Evolutionary conservation across 1,140 invertebrate species (phyloP), one percentile per base, ranked within the genome.

Genomic region (Drosophila malerkotliana): DNA sequence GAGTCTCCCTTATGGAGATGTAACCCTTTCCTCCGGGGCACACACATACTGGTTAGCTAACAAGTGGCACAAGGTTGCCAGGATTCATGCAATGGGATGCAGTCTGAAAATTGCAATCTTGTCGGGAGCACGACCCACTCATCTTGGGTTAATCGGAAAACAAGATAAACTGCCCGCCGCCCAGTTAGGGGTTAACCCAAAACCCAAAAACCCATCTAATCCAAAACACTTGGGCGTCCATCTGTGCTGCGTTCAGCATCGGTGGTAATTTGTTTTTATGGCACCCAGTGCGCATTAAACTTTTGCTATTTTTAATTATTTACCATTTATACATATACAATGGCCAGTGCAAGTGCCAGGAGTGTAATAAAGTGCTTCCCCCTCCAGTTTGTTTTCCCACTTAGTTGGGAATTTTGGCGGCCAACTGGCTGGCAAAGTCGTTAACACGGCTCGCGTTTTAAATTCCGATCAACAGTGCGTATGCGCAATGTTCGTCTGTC

Each of bases 221-320:
- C 15, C 41, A 57, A 59, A 73, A 44, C 49, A 60, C 74, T 67
- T 54, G 44, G 24, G 64, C 64, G 64, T 81, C 61, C 77, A 81
- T 72, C 77, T 73, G 57, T 71, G 18, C 26, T 54, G 10, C 60
- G 72, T 58, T 24, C 44, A 41, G 34, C 49, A 48, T 24, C 34
- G 32, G 39, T 66, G 4, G 51, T 68, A 76, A 76, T 67, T 75
- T 55, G 56, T 41, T 77, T 72, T 74, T 71, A 83, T 71, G 71
- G 71, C 69, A 34, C 49, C 32, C 60, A 26, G 18, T 9, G 61
- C 57, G 56, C 57, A 71, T 83, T 76, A 83, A 83, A 72, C 54
- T 87, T 78, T 68, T 67, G 81, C 79, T 68, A 78, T 71, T 72
- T 81, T 71, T 81, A 87, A 85, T 85, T 85, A 77, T 76, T 55